Evolutionary conservation across 2,888 invertebrate species (phyloP).

Genomic region (Fabriciana adippe): DNA sequence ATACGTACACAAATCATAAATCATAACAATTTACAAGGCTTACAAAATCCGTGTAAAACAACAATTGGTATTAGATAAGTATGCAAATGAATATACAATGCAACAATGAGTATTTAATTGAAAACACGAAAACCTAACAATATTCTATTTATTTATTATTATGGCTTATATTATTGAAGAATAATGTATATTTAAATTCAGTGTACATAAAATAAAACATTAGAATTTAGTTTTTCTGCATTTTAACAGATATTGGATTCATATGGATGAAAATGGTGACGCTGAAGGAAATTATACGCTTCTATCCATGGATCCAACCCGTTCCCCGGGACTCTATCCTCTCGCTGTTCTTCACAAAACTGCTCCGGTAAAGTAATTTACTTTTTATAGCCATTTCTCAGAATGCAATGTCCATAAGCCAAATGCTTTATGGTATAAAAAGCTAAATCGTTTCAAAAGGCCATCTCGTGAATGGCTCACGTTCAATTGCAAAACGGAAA

Average conservation of each 20-base stretch:
- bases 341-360: constrained; percentile 87
- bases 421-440: constrained; percentile 18
- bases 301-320: constrained; percentile 81
- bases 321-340: constrained; percentile 89
- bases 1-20: too few relatives aligned
- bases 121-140: too few relatives aligned
- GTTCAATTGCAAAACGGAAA: constrained; percentile 23
- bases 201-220: background rate
- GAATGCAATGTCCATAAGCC: constrained; percentile 16
- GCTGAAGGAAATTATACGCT: constrained; percentile 97
- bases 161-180: too few relatives aligned
- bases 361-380: constrained; percentile 83
- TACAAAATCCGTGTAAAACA: too few relatives aligned
- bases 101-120: too few relatives aligned
- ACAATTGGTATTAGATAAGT: too few relatives aligned
- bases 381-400: constrained; percentile 14
- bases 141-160: too few relatives aligned
- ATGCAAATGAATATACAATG: too few relatives aligned
- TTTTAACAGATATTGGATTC: constrained; percentile 89
- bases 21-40: too few relatives aligned
- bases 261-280: constrained; percentile 95
- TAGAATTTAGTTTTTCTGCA: background rate
- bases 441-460: constrained; percentile 25
- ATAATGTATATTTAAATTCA: too few relatives aligned
- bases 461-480: constrained; percentile 23